These are phyloP conservation scores for Leptinotarsa undecemlineata DNA, from an alignment of 1,140 invertebrate genomes.

Conservation along the genomic window DNA sequence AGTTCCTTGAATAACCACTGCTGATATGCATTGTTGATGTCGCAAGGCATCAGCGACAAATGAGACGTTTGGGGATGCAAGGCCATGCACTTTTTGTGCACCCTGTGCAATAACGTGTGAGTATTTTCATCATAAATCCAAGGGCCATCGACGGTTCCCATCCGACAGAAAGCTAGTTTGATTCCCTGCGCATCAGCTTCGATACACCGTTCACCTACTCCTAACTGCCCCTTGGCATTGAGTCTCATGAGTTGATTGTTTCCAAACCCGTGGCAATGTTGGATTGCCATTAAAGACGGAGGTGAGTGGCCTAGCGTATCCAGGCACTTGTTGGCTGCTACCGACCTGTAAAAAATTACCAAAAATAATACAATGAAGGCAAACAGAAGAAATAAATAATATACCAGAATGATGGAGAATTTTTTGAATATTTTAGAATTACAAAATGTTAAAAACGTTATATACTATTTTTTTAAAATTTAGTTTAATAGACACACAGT, in stretches of 20 bases:
- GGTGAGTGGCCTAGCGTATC: slow-evolving; percentile 68
- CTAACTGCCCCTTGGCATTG: slow-evolving; percentile 92
- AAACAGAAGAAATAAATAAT: neutral
- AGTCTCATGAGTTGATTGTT: slow-evolving; percentile 94
- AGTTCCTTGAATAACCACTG: slow-evolving; percentile 85
- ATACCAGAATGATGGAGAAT: no score
- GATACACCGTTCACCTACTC: slow-evolving; percentile 93
- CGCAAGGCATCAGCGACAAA: slow-evolving; percentile 78
- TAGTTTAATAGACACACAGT: no score
- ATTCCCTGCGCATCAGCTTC: slow-evolving; percentile 84
- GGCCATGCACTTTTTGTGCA: slow-evolving; percentile 83
- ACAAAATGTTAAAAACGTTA: no score
- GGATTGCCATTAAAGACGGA: slow-evolving; percentile 53
- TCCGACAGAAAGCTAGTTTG: slow-evolving; percentile 83
- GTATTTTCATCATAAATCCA: slow-evolving; percentile 85
- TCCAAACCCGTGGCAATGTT: slow-evolving; percentile 88
- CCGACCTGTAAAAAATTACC: slow-evolving; percentile 59
- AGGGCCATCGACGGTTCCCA: slow-evolving; percentile 76
- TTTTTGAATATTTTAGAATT: no score
- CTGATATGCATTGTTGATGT: slow-evolving; percentile 83
- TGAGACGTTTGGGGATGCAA: slow-evolving; percentile 81
- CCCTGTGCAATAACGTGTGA: slow-evolving; percentile 76
- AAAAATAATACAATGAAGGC: slow-evolving; percentile 9
- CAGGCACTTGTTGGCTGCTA: slow-evolving; percentile 77
- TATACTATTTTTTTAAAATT: no score